phyloP scores from a whole-genome alignment of 2,888 invertebrate genomes.

The Sphaerophoria rueppellii region DNA sequence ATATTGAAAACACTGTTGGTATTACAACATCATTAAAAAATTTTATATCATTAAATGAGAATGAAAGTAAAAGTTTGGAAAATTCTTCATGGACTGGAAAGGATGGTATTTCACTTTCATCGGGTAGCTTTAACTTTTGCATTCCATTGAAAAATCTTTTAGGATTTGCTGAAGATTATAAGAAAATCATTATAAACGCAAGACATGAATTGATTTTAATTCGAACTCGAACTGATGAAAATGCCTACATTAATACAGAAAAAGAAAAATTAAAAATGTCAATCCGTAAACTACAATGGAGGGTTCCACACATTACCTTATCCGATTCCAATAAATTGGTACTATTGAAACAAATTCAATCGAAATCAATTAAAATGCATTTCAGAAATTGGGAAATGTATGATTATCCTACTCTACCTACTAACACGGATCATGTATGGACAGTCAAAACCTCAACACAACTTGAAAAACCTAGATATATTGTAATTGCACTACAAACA shows the following conservation, averaged over 20 bases:
- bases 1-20: constrained; percentile 74
- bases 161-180: constrained; percentile 79
- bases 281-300: constrained; percentile 31
- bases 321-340: constrained; percentile 46
- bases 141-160: constrained; percentile 76
- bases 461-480: constrained; percentile 79
- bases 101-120: background rate
- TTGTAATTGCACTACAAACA: constrained; percentile 80
- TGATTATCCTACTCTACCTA: constrained; percentile 75
- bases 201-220: constrained; percentile 79
- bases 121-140: no score
- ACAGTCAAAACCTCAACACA: constrained; percentile 77
- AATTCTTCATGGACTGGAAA: constrained; percentile 75
- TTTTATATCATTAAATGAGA: constrained; percentile 75
- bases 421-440: constrained; percentile 77
- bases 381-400: no score
- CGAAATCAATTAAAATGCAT: constrained; percentile 25
- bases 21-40: constrained; percentile 76
- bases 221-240: constrained; percentile 72
- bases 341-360: constrained; percentile 51
- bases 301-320: constrained; percentile 51
- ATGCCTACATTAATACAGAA: no score
- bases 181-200: constrained; percentile 78
- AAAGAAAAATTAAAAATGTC: constrained; percentile 2
- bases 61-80: constrained; percentile 74